Evolutionary conservation across 2,113 vertebrate species (phyloP).

Genomic region (Ochotona princeps): DNA sequence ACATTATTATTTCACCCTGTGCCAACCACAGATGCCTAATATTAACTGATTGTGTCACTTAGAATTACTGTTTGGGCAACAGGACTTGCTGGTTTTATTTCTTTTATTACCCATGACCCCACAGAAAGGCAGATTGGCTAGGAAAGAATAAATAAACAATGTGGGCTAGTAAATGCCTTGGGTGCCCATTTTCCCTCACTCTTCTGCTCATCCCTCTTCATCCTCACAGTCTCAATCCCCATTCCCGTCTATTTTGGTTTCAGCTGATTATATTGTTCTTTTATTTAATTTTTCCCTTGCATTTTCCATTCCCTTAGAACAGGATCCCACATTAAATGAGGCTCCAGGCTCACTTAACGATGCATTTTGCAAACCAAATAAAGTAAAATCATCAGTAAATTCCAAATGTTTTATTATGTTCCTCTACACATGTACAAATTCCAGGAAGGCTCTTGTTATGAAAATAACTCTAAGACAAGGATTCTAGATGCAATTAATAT

Average conservation of each 20-base stretch:
- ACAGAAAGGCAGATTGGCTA: conserved; percentile 49
- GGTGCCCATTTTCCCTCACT: conserved; percentile 58
- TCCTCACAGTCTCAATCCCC: conserved; percentile 51
- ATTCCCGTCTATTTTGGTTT: conserved; percentile 80
- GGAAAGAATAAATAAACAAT: conserved; percentile 71
- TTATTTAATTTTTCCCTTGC: conserved; percentile 81
- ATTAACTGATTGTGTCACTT: conserved; percentile 68
- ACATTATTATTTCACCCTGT: conserved; percentile 3
- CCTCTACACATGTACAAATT: conserved; percentile 81
- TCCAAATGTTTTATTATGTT: conserved; percentile 82
- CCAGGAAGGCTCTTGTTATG: conserved; percentile 79
- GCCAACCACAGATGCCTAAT: conserved; percentile 58
- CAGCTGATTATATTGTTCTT: conserved; percentile 82
- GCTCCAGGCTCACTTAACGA: conserved; percentile 78
- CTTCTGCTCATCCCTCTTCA: conserved; percentile 40
- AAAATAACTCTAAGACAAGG: conserved; percentile 79
- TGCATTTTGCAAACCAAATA: conserved; percentile 85
- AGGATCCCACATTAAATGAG: conserved; percentile 84
- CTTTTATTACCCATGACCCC: conserved; percentile 65
- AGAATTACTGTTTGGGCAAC: conserved; percentile 33
- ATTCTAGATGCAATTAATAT: conserved; percentile 81
- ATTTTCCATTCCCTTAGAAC: conserved; percentile 80
- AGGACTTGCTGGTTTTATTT: conserved; percentile 51
- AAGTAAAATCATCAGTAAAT: conserved; percentile 86
- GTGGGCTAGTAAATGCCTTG: conserved; percentile 48